Base-by-base conservation (phyloP, 2,113 vertebrate species). In the Corythoichthys intestinalis region DNA sequence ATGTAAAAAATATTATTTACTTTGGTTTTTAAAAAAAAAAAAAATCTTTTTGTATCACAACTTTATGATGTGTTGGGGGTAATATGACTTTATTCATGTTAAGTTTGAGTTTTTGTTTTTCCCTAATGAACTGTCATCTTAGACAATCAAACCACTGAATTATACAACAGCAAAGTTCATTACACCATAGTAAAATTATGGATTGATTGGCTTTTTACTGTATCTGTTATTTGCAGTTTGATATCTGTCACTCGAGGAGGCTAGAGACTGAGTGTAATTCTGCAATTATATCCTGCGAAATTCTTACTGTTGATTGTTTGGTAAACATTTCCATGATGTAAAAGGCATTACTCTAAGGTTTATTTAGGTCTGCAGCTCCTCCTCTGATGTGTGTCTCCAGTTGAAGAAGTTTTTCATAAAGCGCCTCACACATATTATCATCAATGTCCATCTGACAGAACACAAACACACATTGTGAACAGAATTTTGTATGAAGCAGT, bases 381-480 rank as follows among this genome's bases (percentile, higher is more conserved):
- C 70, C 74, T 67, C 87, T 78, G 41, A 89, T 67, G 58, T n/a
- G 67, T 72, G 69, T 91, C 77, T 97, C 94, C 71, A 97, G 90
- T 38, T 94, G 89, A 67, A 95, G 66, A 67, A 96, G 88, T 71
- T 92, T 91, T 54, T 90, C 77, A 75, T 93, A 96, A 28, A 96
- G 70, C 12, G 76, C 83, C 53, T 94, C 93, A 0, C 93, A 92
- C 56, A 67, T 92, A 57, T 86, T 87, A 70, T 94, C 93, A 71
- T 95, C 88, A 44, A 97, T 67, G 62, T 95, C 93, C 87, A 98
- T 93, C 96, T 98, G 71, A 76, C 79, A 87, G 4, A 77, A 73
- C 11, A 75, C 46, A 78, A 59, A 47, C 3, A 65, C 13, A 61
- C 37, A 58, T 34, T 10, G 28, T 57, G 48, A 50, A 50, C 48